Evolutionary conservation across 64 coral and sea anemone species (phyloP).

Genomic region (Montipora capricornis): DNA sequence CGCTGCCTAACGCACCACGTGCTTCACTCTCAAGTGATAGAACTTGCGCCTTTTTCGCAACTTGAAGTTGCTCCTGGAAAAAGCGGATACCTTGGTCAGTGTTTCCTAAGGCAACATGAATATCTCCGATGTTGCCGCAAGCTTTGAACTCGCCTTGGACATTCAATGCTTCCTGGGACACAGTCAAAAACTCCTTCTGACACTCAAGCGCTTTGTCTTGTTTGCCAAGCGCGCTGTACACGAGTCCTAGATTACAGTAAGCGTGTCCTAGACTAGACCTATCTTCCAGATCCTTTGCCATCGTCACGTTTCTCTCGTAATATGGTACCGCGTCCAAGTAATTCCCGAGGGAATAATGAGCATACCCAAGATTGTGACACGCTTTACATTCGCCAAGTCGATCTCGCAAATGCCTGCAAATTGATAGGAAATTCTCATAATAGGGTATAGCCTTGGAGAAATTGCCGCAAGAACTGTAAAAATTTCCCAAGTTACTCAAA

Average conservation of each 20-base stretch:
- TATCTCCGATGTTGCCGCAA: slow-evolving; percentile 93
- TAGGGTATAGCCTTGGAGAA: slow-evolving; percentile 85
- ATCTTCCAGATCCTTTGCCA: slow-evolving; percentile 83
- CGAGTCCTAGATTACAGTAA: slow-evolving; percentile 91
- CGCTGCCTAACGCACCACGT: slow-evolving; percentile 74
- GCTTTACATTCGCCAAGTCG: slow-evolving; percentile 88
- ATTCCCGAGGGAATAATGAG: slow-evolving; percentile 90
- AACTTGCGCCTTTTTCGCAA: slow-evolving; percentile 76
- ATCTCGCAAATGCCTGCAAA: slow-evolving; percentile 73
- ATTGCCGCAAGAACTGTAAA: slow-evolving; percentile 94
- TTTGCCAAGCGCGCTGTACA: slow-evolving; percentile 77
- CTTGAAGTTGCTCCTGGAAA: slow-evolving; percentile 88
- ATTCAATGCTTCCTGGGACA: slow-evolving; percentile 77
- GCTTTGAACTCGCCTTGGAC: slow-evolving; percentile 83
- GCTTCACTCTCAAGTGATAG: slow-evolving; percentile 76
- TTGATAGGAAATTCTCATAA: slow-evolving; percentile 88
- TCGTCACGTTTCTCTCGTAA: slow-evolving; percentile 92
- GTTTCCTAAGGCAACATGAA: slow-evolving; percentile 80
- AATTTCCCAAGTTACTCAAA: slow-evolving; percentile 93
- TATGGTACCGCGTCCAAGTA: slow-evolving; percentile 70
- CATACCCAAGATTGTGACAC: slow-evolving; percentile 97
- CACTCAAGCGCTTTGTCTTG: slow-evolving; percentile 81
- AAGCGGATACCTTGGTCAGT: slow-evolving; percentile 68
- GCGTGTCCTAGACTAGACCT: slow-evolving; percentile 80
- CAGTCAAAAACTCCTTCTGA: slow-evolving; percentile 80